Base-by-base conservation (phyloP, 1,140 invertebrate genomes). In the Popillia japonica region DNA sequence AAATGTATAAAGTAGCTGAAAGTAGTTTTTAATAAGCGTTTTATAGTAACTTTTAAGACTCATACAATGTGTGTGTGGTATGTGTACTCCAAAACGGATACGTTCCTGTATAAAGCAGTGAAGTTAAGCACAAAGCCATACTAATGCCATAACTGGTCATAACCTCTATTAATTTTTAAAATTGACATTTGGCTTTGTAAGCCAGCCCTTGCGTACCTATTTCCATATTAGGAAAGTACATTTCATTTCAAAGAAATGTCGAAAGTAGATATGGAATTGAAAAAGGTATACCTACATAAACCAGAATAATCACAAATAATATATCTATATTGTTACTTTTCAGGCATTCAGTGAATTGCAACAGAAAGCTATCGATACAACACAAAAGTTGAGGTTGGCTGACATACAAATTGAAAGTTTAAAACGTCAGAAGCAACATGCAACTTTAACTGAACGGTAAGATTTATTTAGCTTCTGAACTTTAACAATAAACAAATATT, bases 261-360 rank as follows among this genome's bases (percentile, higher is more conserved):
- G 27, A 84, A 84, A 83, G 84, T 86, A 8, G 86, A 86, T 82
- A 79, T 86, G 78, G 85, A 86, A 83, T 81, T 86, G 27, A 86
- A 86, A 80, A 85, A 85, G 79, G 86, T 86, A 81, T 61, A 27
- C n/a, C n/a, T 76, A 48, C 74, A 9, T 27, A 10, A 23, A 73
- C 55, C 27, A n/a, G n/a, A n/a, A 22, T 75, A 80, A 72, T 76
- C 6, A 11, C 72, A 27, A n/a, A 80, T 75, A 61, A 20, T 44
- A 48, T 73, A 48, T 77, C 41, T n/a, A n/a, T n/a, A 76, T 44
- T 83, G 9, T 75, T 27, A 11, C 9, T 48, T 75, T 82, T 77
- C 72, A 96, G 90, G 95, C 95, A 9, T 96, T 97, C 85, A 86
- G 90, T 27, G 95, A 96, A 81, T 87, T 96, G 44, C 95, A 96